Percentiles rank a stretch among this genome's conserved stretches.
phyloP scores from a whole-genome alignment of 2,113 vertebrate genomes.

The Sturnira hondurensis region DNA sequence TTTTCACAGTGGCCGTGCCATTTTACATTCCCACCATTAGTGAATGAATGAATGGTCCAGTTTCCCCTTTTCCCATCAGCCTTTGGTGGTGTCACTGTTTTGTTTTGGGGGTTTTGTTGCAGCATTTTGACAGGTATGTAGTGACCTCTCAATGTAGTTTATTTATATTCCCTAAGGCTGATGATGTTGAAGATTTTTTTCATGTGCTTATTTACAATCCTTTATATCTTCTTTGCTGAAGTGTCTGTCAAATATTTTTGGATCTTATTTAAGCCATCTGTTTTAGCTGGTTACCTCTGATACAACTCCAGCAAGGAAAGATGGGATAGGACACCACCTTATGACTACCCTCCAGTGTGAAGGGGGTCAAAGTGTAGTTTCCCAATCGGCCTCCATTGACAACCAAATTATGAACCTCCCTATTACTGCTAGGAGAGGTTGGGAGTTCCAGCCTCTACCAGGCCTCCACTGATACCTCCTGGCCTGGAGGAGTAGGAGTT shows the following conservation, averaged over 20 bases:
- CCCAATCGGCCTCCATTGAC: background rate
- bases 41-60: background rate
- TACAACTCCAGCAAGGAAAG: background rate
- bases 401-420: background rate
- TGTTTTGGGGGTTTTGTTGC: background rate
- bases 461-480: background rate
- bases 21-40: background rate
- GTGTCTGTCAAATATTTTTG: background rate
- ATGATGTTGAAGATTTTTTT: background rate
- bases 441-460: background rate
- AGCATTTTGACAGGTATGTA: background rate
- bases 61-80: background rate
- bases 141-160: background rate
- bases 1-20: background rate
- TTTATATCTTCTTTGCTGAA: background rate
- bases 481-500: background rate
- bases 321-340: rapidly evolving
- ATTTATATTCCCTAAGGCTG: background rate
- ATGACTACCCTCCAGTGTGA: background rate
- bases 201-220: background rate
- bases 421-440: background rate
- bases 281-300: background rate
- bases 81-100: background rate
- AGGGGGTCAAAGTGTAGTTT: too few species aligned
- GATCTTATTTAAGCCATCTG: background rate